Conservation (phyloP, 2,888 invertebrate species). For the Lithophane leautieri region DNA sequence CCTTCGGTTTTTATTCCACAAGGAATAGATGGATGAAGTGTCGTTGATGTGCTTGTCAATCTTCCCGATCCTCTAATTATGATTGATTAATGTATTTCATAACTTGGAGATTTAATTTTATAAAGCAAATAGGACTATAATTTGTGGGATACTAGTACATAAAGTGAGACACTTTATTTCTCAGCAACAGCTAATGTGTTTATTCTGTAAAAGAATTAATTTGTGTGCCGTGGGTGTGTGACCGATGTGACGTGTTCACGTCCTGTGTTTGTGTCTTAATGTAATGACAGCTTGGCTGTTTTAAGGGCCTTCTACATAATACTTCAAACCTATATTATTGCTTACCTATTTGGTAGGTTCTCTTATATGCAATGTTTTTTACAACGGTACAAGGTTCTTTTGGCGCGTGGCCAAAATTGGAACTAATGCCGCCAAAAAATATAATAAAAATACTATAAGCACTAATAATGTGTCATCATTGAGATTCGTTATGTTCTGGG, state of each 20-base stretch:
- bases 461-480: neutral
- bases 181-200: conserved; percentile 21
- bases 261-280: conserved; percentile 50
- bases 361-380: neutral
- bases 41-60: neutral
- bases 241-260: conserved; percentile 34
- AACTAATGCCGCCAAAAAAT: too few relatives aligned
- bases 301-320: conserved; percentile 19
- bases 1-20: neutral
- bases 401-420: neutral
- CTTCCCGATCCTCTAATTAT: neutral
- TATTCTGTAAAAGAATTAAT: neutral
- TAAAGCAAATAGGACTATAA: neutral
- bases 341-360: neutral
- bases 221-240: conserved; percentile 37
- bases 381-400: neutral
- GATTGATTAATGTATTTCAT: neutral
- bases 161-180: neutral
- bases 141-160: neutral
- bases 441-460: too few relatives aligned
- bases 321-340: neutral
- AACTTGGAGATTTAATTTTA: neutral
- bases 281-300: conserved; percentile 43
- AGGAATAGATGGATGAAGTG: too few relatives aligned
- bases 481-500: neutral